Evolutionary conservation across 1,140 invertebrate species (phyloP).

Genomic region (Chlorops oryzae): DNA sequence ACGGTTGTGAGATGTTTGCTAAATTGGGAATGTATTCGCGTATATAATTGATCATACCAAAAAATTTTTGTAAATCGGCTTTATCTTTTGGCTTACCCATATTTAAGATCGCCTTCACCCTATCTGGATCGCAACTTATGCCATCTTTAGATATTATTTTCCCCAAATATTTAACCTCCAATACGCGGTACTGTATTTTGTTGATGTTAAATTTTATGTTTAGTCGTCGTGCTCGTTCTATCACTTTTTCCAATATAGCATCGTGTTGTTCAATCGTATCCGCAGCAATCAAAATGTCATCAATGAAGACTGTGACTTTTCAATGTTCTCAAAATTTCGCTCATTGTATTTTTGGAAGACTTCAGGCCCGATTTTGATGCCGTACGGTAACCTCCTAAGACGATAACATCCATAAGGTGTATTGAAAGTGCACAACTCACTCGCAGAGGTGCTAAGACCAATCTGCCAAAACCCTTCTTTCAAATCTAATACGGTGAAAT

Average conservation of each 20-base stretch:
- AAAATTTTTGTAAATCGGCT: constrained; percentile 28
- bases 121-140: constrained; percentile 36
- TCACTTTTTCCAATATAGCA: too few relatives aligned
- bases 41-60: constrained; percentile 37
- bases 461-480: too few relatives aligned
- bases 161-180: constrained; percentile 44
- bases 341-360: too few relatives aligned
- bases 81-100: constrained; percentile 30
- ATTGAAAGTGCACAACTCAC: too few relatives aligned
- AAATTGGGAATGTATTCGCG: constrained; percentile 34
- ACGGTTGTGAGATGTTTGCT: too few relatives aligned
- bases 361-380: too few relatives aligned
- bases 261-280: constrained; percentile 2
- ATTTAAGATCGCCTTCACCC: constrained; percentile 41
- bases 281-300: constrained; percentile 2
- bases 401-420: too few relatives aligned
- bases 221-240: not conserved
- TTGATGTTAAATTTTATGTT: constrained; percentile 1
- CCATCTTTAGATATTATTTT: constrained; percentile 30
- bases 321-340: too few relatives aligned
- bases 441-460: too few relatives aligned
- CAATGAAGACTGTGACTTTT: constrained; percentile 6
- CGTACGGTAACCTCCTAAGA: too few relatives aligned
- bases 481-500: too few relatives aligned
- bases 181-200: too few relatives aligned